Base-by-base conservation (phyloP, 2,888 invertebrate genomes). In the Drosophila aldrichi region DNA sequence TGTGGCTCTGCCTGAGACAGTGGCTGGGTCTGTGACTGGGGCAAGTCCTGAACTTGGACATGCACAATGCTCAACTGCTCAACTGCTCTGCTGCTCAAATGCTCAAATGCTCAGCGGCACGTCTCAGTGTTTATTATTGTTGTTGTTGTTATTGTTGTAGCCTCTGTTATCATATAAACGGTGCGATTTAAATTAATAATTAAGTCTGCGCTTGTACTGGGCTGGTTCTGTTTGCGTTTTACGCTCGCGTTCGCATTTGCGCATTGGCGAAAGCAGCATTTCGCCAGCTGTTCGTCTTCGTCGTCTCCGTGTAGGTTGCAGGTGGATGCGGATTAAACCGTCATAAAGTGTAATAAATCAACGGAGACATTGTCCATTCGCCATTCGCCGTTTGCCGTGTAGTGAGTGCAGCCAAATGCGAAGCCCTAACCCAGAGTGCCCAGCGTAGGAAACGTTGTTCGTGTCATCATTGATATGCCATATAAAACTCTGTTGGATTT, bases 131-230 rank as follows among this genome's bases (percentile, higher is more conserved):
- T 81, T 32, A 7, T 22, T 44, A 14, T 14, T 49, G 4, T 32
- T 32, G n/a, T 6, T 49, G 2, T 49, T 49, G 6, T 6, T 49
- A 1, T 49, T 49, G 6, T 2, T 36, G 10, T 22, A 2, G 20
- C 10, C 1, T 34, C 2, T 34, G 12, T 87, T 89, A 86, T 87
- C 85, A 89, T 89, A 86, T 89, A 88, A 87, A 87, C 89, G 89
- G 81, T 76, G 79, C 88, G 88, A 82, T 89, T 87, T 89, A 87
- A 89, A 89, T 86, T 88, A 88, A 89, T 89, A 87, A 89, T 87
- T 84, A 88, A 82, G 66, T 67, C 48, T 29, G 55, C 10, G 65
- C 67, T 69, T 59, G 65, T 18, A 44, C 63, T 59, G 52, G 36
- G 9, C 58, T 29, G 12, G 20, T 46, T 48, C 43, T 16, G 18